phyloP scores from a whole-genome alignment of 64 coral and sea anemone species.

The Astreopora myriophthalma region DNA sequence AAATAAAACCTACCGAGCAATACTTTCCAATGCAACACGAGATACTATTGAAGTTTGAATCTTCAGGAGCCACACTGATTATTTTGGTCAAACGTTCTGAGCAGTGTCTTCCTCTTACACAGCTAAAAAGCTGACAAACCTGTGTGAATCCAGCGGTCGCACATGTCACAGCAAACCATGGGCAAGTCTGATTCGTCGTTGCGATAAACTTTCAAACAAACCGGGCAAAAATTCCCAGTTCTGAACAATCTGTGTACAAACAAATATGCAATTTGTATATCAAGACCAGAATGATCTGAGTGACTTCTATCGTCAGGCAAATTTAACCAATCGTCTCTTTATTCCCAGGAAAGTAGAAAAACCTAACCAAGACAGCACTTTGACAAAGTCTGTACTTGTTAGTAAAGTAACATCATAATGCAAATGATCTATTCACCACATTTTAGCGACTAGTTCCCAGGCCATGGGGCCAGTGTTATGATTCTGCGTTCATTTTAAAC shows the following conservation, averaged over 20 bases:
- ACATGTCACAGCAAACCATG: constrained; percentile 98
- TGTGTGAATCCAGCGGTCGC: constrained; percentile 97
- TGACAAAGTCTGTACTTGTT: too few relatives aligned
- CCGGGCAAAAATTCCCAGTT: constrained; percentile 95
- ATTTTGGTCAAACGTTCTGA: background rate
- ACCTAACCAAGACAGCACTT: too few relatives aligned
- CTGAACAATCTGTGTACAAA: constrained; percentile 75
- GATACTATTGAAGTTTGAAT: background rate
- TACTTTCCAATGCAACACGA: background rate
- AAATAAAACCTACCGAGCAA: background rate
- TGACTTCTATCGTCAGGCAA: too few relatives aligned
- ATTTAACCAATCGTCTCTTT: too few relatives aligned
- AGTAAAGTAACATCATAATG: too few relatives aligned
- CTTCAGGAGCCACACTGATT: background rate
- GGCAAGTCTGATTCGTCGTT: constrained; percentile 98
- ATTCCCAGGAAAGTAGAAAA: too few relatives aligned
- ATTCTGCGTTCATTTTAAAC: too few relatives aligned
- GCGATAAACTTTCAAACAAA: constrained; percentile 97
- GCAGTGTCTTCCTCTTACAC: background rate
- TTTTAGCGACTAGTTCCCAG: too few relatives aligned
- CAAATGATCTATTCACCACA: too few relatives aligned
- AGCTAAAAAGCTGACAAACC: constrained; percentile 23
- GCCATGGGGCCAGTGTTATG: too few relatives aligned
- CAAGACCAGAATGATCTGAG: too few relatives aligned
- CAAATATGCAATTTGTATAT: too few relatives aligned